Evolutionary conservation across 2,113 vertebrate species (phyloP).

Genomic region (Sarotherodon lohbergeri): DNA sequence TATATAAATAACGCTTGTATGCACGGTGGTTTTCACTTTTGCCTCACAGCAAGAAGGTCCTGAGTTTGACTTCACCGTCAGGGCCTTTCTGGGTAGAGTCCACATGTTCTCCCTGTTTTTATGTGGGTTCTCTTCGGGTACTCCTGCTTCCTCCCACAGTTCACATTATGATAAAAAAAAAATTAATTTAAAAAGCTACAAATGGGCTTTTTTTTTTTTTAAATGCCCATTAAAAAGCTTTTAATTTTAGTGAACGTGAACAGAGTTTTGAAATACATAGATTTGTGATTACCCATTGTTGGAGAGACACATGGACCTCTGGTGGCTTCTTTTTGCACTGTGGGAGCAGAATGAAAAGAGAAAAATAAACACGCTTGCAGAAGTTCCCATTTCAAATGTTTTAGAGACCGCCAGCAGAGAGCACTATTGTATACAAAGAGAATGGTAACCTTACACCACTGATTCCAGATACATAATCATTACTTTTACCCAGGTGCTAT

Average conservation of each 20-base stretch:
- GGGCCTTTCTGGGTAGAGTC: not conserved
- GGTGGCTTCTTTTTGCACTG: not conserved
- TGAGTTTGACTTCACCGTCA: too few relatives aligned
- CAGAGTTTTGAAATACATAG: not conserved
- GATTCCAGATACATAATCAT: not conserved
- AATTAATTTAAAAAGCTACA: not conserved
- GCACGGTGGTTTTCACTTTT: too few relatives aligned
- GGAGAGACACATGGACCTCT: not conserved
- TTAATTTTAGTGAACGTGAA: not conserved
- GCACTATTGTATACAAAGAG: not conserved
- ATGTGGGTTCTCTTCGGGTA: not conserved
- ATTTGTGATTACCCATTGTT: not conserved
- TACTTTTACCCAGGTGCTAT: not conserved
- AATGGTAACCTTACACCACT: not conserved
- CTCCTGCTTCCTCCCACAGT: not conserved
- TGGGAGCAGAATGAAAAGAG: not conserved
- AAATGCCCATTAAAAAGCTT: not conserved
- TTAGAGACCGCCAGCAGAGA: conserved; percentile 18
- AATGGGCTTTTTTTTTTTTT: not conserved
- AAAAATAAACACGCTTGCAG: not conserved
- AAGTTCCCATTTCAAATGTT: not conserved
- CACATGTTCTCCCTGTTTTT: not conserved
- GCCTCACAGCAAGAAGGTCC: too few relatives aligned
- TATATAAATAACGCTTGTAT: too few relatives aligned
- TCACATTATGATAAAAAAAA: not conserved